Evolutionary conservation across 2,888 invertebrate species (phyloP), one percentile per base, ranked within the genome.

Genomic region (Orthosia gothica): DNA sequence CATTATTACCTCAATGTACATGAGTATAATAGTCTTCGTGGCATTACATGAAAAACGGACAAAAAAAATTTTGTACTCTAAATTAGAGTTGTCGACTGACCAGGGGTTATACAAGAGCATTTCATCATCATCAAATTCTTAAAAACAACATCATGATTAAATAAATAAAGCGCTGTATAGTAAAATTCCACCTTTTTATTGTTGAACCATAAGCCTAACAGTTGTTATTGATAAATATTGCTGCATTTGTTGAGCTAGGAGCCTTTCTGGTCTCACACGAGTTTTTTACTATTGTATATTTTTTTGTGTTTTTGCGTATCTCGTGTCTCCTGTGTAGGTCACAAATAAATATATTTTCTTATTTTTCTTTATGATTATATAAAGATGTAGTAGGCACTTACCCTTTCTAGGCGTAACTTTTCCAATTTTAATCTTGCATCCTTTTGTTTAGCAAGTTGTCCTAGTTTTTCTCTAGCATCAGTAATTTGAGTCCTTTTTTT

Each of bases 401-500:
- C 96, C 90, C 95, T 94, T 74, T 93, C 95, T 81, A 97, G 96
- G 79, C 98, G 95, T 64, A 98, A 94, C 89, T 97, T 97, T 71
- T 98, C 97, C 66, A 98, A 92, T 91, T 98, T 98, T 66, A 97
- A 94, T 61, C 98, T 97, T 12, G 98, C 98, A 96, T 98, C 98
- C 79, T 97, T 97, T 70, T 97, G 97, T 89, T 98, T 98, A 0
- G 98, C 98, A 86, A 98, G 97, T 93, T 98, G 97, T 5, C 97
- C 97, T 68, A 99, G 94, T 88, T 98, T 98, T 85, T 99, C 98
- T 76, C 98, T 96, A 1, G 98, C 98, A 96, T 99, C 98, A 0
- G 97, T 97, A 45, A 98, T 97, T 89, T 97, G 98, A 64, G 97
- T 97, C 65, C 98, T 97, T 90, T 98, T 98, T 89, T 98, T 98